These are phyloP conservation scores for Lates calcarifer DNA, from an alignment of 2,113 vertebrate species.

Conservation along the genomic window DNA sequence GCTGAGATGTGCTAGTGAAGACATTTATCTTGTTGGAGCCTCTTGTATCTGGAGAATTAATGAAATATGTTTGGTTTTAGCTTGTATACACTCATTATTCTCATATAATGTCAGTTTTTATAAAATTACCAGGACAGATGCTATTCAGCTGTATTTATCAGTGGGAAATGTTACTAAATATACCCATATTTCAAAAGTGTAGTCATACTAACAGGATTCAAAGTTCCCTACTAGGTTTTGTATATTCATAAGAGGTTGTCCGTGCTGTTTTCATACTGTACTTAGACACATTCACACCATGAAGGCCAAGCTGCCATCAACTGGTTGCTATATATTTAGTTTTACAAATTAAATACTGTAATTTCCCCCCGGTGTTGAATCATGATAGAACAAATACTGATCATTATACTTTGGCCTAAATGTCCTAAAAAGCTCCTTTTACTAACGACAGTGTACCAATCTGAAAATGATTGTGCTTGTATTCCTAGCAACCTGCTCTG, in stretches of 20 bases:
- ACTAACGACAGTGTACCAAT: neutral
- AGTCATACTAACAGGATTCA: too few relatives aligned
- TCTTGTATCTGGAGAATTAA: constrained; percentile 13
- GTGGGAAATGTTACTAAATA: neutral
- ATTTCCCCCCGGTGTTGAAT: neutral
- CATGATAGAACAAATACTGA: neutral
- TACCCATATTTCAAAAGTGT: neutral
- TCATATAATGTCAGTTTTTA: neutral
- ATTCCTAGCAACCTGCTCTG: neutral
- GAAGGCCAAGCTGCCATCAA: neutral
- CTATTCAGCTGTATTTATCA: neutral
- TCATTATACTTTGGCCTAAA: neutral
- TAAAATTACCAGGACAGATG: neutral
- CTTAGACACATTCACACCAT: neutral
- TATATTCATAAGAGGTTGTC: neutral
- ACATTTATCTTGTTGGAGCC: constrained; percentile 20
- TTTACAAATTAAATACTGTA: neutral
- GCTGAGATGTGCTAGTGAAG: constrained; percentile 14
- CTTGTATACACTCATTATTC: constrained; percentile 8
- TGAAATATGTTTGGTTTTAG: constrained; percentile 13
- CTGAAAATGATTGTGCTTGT: neutral
- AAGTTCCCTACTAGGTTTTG: neutral
- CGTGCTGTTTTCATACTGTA: neutral
- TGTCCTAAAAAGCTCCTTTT: neutral
- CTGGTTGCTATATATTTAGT: neutral